Evolutionary conservation across 1,140 invertebrate genomes (phyloP).

Genomic region (Oscheius sp.): DNA sequence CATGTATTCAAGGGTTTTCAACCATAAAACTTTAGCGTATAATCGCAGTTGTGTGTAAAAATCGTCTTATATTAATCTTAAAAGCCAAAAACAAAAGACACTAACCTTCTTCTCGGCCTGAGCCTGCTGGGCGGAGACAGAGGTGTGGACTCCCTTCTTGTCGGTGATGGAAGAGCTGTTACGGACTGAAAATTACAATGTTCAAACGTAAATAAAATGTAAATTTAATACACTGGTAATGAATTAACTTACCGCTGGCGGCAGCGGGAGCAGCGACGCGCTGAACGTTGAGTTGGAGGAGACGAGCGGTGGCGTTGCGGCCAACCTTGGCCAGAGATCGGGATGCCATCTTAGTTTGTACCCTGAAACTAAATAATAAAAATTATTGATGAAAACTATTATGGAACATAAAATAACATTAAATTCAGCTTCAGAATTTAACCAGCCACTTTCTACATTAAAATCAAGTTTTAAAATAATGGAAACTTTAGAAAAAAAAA

Average conservation of each 20-base stretch:
- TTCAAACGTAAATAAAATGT: neutral
- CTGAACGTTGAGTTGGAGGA: constrained; percentile 43
- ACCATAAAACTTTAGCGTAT: neutral
- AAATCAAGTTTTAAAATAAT: too few relatives aligned
- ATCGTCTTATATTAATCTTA: neutral
- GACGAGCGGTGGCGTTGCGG: constrained; percentile 40
- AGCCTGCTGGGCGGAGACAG: constrained; percentile 40
- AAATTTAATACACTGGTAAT: neutral
- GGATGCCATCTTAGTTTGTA: constrained; percentile 44
- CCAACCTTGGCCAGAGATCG: constrained; percentile 42
- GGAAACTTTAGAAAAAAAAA: too few relatives aligned
- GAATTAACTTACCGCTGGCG: constrained; percentile 33
- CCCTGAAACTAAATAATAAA: constrained; percentile 24
- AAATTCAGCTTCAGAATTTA: too few relatives aligned
- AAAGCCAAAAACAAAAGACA: neutral
- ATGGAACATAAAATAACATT: too few relatives aligned
- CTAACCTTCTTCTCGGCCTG: constrained; percentile 43
- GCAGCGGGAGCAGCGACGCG: constrained; percentile 38
- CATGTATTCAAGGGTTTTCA: neutral
- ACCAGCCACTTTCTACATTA: too few relatives aligned
- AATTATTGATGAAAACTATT: too few relatives aligned
- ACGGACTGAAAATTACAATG: constrained; percentile 28
- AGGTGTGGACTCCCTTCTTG: constrained; percentile 46
- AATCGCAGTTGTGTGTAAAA: neutral
- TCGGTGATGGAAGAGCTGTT: constrained; percentile 34